Evolutionary conservation across 2,113 vertebrate genomes (phyloP), one percentile per base, ranked within the genome.

Genomic region (Tyrannus savana): DNA sequence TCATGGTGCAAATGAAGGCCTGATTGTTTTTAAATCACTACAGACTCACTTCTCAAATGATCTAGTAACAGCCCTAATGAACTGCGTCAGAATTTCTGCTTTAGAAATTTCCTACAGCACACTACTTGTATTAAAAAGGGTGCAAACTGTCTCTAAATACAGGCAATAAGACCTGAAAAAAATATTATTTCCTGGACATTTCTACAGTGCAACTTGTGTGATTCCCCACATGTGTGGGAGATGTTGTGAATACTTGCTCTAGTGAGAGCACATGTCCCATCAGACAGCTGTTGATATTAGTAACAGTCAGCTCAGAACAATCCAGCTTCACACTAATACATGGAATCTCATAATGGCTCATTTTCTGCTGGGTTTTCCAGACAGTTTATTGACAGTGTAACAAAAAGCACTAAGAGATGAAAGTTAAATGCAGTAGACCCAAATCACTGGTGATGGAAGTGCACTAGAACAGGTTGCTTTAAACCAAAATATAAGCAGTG

Each of bases 241-340:
- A 14, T 4, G 8, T 6, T 78, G 22, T 25, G 27, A 74, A n/a
- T 60, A 19, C 17, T 35, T 83, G 30, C 14, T 6, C 30, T 35
- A 2, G 19, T 53, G 37, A 69, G n/a, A 31, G 37, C 2, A 7
- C 12, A 5, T 3, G 3, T 83, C 10, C 44, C 2, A 0, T 63
- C 64, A 78, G 42, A 44, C 10, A 58, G 17, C 12, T 55, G 7
- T 6, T 69, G 62, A 16, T 63, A 49, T 7, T 53, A 28, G 33
- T n/a, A 66, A 92, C 44, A 42, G 71, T 28, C 86, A 88, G 11
- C 17, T 95, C 49, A 53, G 84, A 93, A 77, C 53, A 89, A 35
- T 68, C 74, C 87, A 84, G 19, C 9, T 53, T 81, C 55, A 50
- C 19, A 66, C 74, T 53, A 46, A 74, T 85, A 42, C 60, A 64